phyloP scores from a whole-genome alignment of 2,797 vertebrate genomes.

The Cuculus canorus region DNA sequence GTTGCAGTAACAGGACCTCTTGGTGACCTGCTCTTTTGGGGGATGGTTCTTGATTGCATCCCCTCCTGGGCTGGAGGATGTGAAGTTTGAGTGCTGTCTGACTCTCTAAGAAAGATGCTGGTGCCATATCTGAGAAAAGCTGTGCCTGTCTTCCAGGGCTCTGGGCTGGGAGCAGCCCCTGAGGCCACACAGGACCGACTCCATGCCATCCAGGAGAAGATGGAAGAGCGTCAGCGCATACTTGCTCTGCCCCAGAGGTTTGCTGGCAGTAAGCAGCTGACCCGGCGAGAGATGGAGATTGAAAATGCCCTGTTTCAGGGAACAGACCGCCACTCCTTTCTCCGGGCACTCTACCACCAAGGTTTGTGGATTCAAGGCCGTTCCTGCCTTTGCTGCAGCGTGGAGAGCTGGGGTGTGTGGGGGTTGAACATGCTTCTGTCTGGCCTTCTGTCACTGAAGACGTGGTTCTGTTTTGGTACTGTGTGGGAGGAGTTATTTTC shows the following conservation, averaged over 20 bases:
- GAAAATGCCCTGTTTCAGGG: constrained; percentile 92
- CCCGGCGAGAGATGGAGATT: constrained; percentile 94
- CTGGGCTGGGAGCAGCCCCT: constrained; percentile 83
- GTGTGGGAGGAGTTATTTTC: constrained; percentile 15
- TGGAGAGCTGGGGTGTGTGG: neutral
- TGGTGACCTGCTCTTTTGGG: neutral
- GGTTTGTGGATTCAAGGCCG: constrained; percentile 71
- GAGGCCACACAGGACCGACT: constrained; percentile 84
- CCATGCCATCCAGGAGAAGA: constrained; percentile 87
- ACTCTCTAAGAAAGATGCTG: neutral
- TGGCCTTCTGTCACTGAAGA: neutral
- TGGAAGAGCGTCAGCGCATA: constrained; percentile 83
- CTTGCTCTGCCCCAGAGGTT: constrained; percentile 90
- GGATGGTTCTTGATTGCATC: neutral
- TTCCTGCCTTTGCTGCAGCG: neutral
- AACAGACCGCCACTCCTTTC: constrained; percentile 86
- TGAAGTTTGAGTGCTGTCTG: neutral
- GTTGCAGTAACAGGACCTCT: neutral
- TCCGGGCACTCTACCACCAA: constrained; percentile 89
- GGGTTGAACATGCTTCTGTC: neutral
- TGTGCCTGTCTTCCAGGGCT: constrained; percentile 69
- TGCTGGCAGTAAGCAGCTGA: constrained; percentile 87
- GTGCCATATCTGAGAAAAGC: fast-evolving
- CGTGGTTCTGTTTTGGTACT: neutral
- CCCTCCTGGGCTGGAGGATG: neutral